Evolutionary conservation across 2,797 vertebrate species (phyloP), one percentile per base, ranked within the genome.

Genomic region (Spinibarbus caldwelli): DNA sequence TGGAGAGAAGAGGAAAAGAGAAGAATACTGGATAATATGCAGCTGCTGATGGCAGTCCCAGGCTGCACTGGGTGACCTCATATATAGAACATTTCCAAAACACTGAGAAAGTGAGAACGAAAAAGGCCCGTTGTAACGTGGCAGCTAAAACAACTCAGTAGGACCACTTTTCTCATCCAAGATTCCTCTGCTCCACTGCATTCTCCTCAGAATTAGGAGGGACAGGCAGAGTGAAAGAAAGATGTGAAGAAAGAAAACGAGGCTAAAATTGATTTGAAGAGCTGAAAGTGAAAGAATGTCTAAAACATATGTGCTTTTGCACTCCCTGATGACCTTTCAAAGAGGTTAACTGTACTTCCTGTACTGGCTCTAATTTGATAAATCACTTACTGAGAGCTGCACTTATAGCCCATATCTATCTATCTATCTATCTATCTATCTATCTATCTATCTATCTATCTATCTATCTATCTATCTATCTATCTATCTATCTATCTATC

Each of bases 271-370:
- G 47, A 92, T 91, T 92, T 91, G 71, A 89, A 86, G 90, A 90
- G 91, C 80, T 88, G 38, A 73, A 67, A 31, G 72, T 79, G 26
- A 31, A 82, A 66, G 75, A 88, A 89, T 86, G 84, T 87, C n/a
- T 86, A 87, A 90, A 92, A 91, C 88, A 92, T 89, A 49, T 93
- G 89, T 73, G 77, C 64, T 84, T 85, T 86, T 64, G 76, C 47
- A 34, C 59, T 86, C 82, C 76, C 85, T 57, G 81, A 36, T 72
- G 57, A 85, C 34, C 84, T 88, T 81, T 89, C 85, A 85, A 76
- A 87, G 83, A 87, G 34, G 36, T 21, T 75, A 47, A 57, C 31
- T 80, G 72, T 34, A 84, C 86, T 79, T 88, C 86, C 89, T 79
- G 62, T 88, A 34, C 57, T 47, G 19, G 12, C 17, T 57, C 62